Conservation (phyloP, 1,140 invertebrate genomes). For the Polypedilum pembai region DNA sequence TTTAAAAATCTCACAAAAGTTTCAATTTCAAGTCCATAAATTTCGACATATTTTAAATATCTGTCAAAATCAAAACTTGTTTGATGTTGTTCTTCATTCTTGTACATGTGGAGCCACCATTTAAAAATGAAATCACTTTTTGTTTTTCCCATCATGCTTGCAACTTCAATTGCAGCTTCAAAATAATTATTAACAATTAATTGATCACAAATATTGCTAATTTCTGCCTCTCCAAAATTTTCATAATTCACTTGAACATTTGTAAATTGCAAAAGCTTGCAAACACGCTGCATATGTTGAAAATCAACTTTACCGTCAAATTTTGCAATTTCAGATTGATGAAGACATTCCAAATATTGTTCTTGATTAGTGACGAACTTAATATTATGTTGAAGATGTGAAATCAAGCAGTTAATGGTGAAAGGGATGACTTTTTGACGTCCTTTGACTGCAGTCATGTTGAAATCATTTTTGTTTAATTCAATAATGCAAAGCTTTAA, state of each 20-base stretch:
- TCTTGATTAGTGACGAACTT: neutral
- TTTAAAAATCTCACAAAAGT: conserved; percentile 38
- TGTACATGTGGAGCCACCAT: conserved; percentile 37
- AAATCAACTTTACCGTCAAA: neutral
- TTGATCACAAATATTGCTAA: neutral
- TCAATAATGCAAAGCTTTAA: neutral
- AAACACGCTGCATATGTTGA: neutral
- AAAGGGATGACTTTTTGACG: neutral
- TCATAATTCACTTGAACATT: neutral
- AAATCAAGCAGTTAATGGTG: neutral
- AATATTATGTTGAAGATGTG: neutral
- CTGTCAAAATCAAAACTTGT: conserved; percentile 33
- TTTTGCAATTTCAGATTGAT: neutral
- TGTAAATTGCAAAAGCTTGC: neutral
- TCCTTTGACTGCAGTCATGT: neutral
- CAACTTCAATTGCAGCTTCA: conserved; percentile 38
- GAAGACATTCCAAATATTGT: neutral
- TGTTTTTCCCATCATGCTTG: conserved; percentile 37
- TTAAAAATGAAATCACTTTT: conserved; percentile 40
- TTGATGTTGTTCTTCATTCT: conserved; percentile 5
- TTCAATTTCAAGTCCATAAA: conserved; percentile 37
- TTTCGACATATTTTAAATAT: conserved; percentile 38
- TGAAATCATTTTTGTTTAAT: neutral
- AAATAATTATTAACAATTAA: conserved; percentile 33
- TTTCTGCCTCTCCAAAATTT: neutral